Percentiles rank a stretch among this genome's conserved stretches.
Conservation (phyloP, 2,797 vertebrate genomes). For the Antennarius maculatus region DNA sequence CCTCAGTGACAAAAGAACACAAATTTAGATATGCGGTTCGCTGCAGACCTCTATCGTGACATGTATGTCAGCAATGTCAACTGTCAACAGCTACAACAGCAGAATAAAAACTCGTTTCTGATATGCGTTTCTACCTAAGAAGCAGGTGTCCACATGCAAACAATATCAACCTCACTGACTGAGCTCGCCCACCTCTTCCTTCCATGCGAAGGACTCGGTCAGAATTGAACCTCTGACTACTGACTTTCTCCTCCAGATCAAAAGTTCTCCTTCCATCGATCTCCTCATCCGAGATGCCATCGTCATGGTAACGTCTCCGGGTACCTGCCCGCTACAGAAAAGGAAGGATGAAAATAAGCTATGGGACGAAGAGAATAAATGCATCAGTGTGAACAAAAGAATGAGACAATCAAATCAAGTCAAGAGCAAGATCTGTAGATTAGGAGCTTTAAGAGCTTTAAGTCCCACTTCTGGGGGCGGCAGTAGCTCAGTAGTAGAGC, state of each 20-base stretch:
- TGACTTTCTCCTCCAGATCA: slow-evolving; percentile 94
- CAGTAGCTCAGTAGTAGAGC: no score
- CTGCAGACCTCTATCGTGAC: background rate
- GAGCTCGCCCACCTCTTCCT: slow-evolving; percentile 87
- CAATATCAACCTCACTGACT: background rate
- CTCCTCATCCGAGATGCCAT: slow-evolving; percentile 97
- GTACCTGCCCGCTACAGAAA: slow-evolving; percentile 90
- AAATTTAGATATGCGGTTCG: no score
- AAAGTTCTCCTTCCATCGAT: slow-evolving; percentile 97
- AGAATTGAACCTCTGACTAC: slow-evolving; percentile 89
- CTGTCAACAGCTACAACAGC: background rate
- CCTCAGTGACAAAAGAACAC: no score
- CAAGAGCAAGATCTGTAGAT: no score
- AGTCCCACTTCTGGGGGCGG: no score
- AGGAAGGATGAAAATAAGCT: background rate
- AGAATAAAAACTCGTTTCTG: background rate
- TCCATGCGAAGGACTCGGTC: slow-evolving; percentile 91
- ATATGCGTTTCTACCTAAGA: background rate
- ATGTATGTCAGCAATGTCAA: background rate
- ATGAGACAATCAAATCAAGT: background rate
- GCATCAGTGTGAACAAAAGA: background rate
- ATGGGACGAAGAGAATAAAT: background rate
- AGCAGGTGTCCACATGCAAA: background rate
- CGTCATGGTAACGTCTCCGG: slow-evolving; percentile 93
- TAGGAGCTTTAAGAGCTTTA: no score